A percentile compares a stretch with the other conserved stretches of the same genome.
Evolutionary conservation across 2,888 invertebrate species (phyloP).

Genomic region (Parelbella ahira): DNA sequence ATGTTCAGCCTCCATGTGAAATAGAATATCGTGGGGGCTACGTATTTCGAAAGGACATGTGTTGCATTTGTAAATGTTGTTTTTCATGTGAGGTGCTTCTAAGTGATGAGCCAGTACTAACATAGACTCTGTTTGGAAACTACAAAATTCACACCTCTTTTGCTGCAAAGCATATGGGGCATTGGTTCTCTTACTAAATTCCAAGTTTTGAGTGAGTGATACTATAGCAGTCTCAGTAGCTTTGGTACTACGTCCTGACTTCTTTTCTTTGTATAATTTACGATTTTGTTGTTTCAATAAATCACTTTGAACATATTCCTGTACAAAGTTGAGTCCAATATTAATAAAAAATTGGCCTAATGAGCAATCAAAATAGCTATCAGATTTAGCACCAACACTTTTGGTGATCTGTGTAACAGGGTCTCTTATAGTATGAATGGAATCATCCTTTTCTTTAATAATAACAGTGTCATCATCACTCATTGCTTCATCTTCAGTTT

Average conservation of each 20-base stretch:
- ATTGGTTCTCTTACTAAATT: slow-evolving; percentile 93
- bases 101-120: slow-evolving; percentile 93
- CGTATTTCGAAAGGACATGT: slow-evolving; percentile 92
- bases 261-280: slow-evolving; percentile 87
- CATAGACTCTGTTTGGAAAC: slow-evolving; percentile 94
- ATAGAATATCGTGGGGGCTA: slow-evolving; percentile 93
- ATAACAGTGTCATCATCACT: slow-evolving; percentile 73
- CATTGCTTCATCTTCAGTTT: slow-evolving; percentile 73
- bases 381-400: slow-evolving; percentile 74
- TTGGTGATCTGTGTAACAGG: slow-evolving; percentile 62
- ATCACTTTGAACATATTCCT: slow-evolving; percentile 96
- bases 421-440: slow-evolving; percentile 74
- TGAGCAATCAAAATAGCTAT: slow-evolving; percentile 92
- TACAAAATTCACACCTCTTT: slow-evolving; percentile 94
- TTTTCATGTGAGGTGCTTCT: slow-evolving; percentile 95
- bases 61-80: slow-evolving; percentile 92
- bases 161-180: slow-evolving; percentile 88
- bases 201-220: slow-evolving; percentile 92
- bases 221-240: slow-evolving; percentile 91
- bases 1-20: slow-evolving; percentile 97
- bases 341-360: slow-evolving; percentile 95
- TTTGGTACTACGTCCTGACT: slow-evolving; percentile 82
- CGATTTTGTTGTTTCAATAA: slow-evolving; percentile 93
- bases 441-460: slow-evolving; percentile 80
- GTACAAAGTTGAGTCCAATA: slow-evolving; percentile 94